phyloP scores from a whole-genome alignment of 2,797 vertebrate genomes.

The Crocidura indochinensis region DNA sequence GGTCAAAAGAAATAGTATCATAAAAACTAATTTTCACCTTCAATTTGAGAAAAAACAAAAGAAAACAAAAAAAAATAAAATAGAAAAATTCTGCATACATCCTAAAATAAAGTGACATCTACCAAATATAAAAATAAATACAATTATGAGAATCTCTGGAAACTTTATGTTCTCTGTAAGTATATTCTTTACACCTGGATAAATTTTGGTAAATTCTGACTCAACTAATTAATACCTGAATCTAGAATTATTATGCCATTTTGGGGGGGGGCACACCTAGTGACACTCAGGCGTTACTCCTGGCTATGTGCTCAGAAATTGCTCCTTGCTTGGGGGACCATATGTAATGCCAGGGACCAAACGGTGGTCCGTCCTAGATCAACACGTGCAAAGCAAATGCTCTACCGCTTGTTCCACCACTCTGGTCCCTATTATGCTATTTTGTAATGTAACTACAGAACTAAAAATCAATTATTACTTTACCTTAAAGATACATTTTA shows the following conservation, averaged over 20 bases:
- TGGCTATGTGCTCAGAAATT: no score
- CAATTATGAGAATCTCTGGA: background rate
- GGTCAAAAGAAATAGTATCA: background rate
- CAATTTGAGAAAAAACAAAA: background rate
- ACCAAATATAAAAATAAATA: background rate
- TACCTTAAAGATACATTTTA: background rate
- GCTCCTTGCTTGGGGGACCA: no score
- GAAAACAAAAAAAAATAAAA: no score
- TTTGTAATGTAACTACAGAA: background rate
- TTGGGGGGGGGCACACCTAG: no score
- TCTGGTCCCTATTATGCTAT: background rate
- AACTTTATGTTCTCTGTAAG: background rate
- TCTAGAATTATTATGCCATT: slow-evolving; percentile 7
- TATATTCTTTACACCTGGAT: background rate
- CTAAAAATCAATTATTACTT: background rate
- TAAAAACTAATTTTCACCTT: background rate
- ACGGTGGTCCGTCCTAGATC: no score
- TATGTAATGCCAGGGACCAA: no score
- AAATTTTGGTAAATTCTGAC: background rate
- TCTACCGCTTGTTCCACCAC: no score
- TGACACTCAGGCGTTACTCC: no score
- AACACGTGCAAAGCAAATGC: no score
- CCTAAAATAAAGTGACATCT: background rate
- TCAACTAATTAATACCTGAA: background rate
- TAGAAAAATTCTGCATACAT: background rate